Evolutionary conservation across 2,113 vertebrate genomes (phyloP).

Genomic region (Colossoma macropomum): DNA sequence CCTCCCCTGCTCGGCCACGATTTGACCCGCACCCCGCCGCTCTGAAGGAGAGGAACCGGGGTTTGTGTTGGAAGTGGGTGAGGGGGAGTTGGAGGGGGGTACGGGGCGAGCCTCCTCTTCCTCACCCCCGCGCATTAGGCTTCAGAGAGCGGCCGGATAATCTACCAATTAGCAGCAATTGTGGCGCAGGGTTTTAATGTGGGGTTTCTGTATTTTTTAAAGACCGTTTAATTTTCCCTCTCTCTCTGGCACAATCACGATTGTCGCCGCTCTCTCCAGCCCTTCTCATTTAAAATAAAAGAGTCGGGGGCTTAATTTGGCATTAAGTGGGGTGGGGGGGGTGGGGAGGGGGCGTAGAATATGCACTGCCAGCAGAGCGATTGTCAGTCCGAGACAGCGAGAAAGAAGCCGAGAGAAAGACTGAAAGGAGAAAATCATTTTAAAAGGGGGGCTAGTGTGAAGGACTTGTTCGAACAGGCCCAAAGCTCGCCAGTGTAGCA

Average conservation of each 20-base stretch:
- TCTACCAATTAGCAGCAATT: slow-evolving; percentile 85
- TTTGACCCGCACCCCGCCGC: slow-evolving; percentile 73
- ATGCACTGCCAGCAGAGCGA: slow-evolving; percentile 74
- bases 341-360: slow-evolving; percentile 66
- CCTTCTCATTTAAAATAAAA: slow-evolving; percentile 83
- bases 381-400: slow-evolving; percentile 65
- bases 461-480: slow-evolving; percentile 79
- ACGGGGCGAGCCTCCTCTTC: slow-evolving; percentile 68
- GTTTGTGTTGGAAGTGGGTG: slow-evolving; percentile 6
- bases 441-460: slow-evolving; percentile 78
- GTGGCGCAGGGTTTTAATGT: slow-evolving; percentile 78
- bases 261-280: slow-evolving; percentile 76
- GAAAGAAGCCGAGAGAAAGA: slow-evolving; percentile 58
- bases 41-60: slow-evolving; percentile 61
- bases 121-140: slow-evolving; percentile 68
- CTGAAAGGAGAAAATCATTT: slow-evolving; percentile 80
- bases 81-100: slow-evolving; percentile 60
- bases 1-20: slow-evolving; percentile 68
- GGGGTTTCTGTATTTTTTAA: slow-evolving; percentile 79
- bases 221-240: slow-evolving; percentile 77
- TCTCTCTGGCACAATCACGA: slow-evolving; percentile 75
- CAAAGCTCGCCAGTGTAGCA: slow-evolving; percentile 66
- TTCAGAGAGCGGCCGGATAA: slow-evolving; percentile 78
- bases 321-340: slow-evolving; percentile 64
- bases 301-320: slow-evolving; percentile 79